Evolutionary conservation across 2,113 vertebrate genomes (phyloP), one percentile per base, ranked within the genome.

Genomic region (Xenus cinereus): DNA sequence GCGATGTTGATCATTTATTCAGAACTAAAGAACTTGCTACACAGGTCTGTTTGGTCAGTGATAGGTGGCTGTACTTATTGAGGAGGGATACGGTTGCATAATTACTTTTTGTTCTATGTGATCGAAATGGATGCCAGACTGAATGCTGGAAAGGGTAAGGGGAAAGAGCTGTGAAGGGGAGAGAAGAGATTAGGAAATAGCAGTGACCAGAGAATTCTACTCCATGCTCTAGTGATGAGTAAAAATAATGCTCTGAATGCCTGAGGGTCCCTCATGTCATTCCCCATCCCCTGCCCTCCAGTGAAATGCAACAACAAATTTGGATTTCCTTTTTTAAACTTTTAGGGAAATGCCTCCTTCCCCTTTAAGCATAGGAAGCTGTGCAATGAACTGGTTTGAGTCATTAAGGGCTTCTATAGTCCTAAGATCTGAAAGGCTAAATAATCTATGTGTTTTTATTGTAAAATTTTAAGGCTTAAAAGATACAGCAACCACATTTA

Each of bases 11-110:
- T 7, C 9, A 28, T 74, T 84, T 74, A 39, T 48, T 62, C n/a
- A 81, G 77, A 71, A 28, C 5, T 45, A 33, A 77, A 67, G 33
- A 66, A 63, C 60, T 67, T 24, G 16, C 8, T 81, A 5, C 5
- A 1, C 1, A 1, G 9, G 22, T 84, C 4, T 3, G 7, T 69
- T 80, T 1, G 2, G 27, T 89, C 63, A 66, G 27, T 37, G 57
- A 20, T 39, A 30, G 3, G 8, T 67, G 8, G 68, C 8, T 67
- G 28, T 71, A 11, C 33, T 67, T 5, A 1, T 3, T 80, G 30
- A 24, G 68, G 39, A 75, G 13, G 63, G 53, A 33, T 26, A 27
- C 3, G 1, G 1, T 32, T 67, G 13, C 23, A 15, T 33, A 50
- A 26, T 62, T 77, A 6, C 30, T 62, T 23, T 32, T 48, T 5